A percentile compares a stretch with the other conserved stretches of the same genome.
phyloP scores from a whole-genome alignment of 2,113 vertebrate species.

The Nanger granti region DNA sequence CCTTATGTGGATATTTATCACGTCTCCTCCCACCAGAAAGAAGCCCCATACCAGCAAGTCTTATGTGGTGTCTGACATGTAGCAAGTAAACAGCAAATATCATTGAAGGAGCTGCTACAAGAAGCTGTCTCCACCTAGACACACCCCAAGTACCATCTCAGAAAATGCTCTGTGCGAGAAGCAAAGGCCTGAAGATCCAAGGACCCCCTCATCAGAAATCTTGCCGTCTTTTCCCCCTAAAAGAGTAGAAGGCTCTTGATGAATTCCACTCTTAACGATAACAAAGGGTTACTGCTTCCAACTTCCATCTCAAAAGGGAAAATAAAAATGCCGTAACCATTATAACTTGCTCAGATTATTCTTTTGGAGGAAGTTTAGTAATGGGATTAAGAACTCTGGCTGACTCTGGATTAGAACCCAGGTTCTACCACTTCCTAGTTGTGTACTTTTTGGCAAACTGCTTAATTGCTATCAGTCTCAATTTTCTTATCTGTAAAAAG shows the following conservation, averaged over 20 bases:
- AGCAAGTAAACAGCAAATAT: background rate
- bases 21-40: background rate
- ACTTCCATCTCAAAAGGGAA: background rate
- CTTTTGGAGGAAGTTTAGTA: background rate
- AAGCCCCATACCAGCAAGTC: background rate
- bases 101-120: background rate
- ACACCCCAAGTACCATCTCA: background rate
- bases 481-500: conserved; percentile 16
- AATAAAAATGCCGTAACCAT: background rate
- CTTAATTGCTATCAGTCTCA: background rate
- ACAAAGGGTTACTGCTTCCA: background rate
- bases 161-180: background rate
- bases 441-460: background rate
- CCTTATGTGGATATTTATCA: background rate
- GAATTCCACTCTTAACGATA: background rate
- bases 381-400: background rate
- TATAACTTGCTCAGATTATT: background rate
- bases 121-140: background rate
- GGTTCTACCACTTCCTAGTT: background rate
- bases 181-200: background rate
- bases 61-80: accelerated
- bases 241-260: background rate
- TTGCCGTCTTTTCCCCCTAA: background rate
- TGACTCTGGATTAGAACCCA: background rate
- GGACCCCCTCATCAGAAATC: background rate